Conservation (phyloP, 2,888 invertebrate genomes). For the Itoplectis maculator region DNA sequence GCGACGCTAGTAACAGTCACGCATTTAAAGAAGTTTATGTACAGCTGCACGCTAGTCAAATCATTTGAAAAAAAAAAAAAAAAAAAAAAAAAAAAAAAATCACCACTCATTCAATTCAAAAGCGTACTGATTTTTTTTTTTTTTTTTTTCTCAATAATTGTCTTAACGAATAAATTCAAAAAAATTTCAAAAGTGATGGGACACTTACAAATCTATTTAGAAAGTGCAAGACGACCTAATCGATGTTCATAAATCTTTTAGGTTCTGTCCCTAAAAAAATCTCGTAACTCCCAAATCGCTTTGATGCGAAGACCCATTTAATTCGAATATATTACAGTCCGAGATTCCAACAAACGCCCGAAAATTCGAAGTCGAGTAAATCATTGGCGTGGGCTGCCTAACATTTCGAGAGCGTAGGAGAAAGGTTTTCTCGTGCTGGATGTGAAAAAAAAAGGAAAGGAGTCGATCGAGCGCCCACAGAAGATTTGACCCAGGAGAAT, state of each 20-base stretch:
- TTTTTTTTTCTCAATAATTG: no score
- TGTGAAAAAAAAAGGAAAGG: slow-evolving; percentile 23
- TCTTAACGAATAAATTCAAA: no score
- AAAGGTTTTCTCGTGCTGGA: slow-evolving; percentile 55
- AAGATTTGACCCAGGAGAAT: slow-evolving; percentile 25
- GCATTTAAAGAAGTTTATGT: neutral
- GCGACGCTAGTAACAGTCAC: neutral
- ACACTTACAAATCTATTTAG: neutral
- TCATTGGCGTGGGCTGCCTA: neutral
- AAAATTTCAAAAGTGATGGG: neutral
- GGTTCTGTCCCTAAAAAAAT: neutral
- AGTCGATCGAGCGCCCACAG: neutral
- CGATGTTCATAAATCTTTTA: neutral
- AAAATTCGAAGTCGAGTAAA: slow-evolving; percentile 8
- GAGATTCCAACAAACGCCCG: neutral
- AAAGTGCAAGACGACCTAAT: neutral
- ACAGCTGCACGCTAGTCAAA: no score
- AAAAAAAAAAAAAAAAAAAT: no score
- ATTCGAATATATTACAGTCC: neutral
- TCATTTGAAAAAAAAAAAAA: no score
- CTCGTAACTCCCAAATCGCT: neutral
- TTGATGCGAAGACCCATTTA: neutral
- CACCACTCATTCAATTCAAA: no score
- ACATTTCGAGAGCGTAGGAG: slow-evolving; percentile 28
- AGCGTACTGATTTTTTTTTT: no score